Percentiles rank a stretch among this genome's conserved stretches.
phyloP scores from a whole-genome alignment of 2,888 invertebrate species.

The Alloscopus bannaensis region DNA sequence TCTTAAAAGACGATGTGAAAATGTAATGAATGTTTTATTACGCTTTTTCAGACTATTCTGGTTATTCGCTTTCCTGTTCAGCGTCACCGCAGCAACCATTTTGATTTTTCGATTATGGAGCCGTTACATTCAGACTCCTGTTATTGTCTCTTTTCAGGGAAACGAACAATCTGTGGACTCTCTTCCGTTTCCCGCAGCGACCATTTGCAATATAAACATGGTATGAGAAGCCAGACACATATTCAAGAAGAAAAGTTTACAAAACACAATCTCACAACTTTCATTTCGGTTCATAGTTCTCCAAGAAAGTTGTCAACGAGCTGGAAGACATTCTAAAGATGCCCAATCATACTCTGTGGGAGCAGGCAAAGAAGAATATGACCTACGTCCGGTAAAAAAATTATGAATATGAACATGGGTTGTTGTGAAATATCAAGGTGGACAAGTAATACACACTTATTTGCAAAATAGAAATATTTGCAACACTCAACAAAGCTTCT shows the following conservation, averaged over 20 bases:
- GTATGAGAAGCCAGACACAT: too few relatives aligned
- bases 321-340: too few relatives aligned
- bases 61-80: constrained; percentile 46
- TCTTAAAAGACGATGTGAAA: not conserved
- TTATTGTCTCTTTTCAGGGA: constrained; percentile 65
- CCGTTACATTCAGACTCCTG: constrained; percentile 57
- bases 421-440: too few relatives aligned
- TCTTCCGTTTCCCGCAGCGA: constrained; percentile 67
- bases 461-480: constrained; percentile 65
- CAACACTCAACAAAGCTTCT: constrained; percentile 63
- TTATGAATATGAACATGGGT: too few relatives aligned
- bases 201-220: constrained; percentile 54
- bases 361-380: too few relatives aligned
- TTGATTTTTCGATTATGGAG: constrained; percentile 64
- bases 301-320: too few relatives aligned
- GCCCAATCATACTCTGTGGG: too few relatives aligned
- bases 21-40: not conserved
- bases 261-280: too few relatives aligned
- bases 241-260: too few relatives aligned
- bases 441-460: too few relatives aligned
- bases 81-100: constrained; percentile 51
- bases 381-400: too few relatives aligned
- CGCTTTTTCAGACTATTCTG: constrained; percentile 63
- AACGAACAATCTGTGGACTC: constrained; percentile 48
- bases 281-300: too few relatives aligned